These are phyloP conservation scores for Homalodisca vitripennis DNA, from an alignment of 1,140 invertebrate genomes.

Conservation along the genomic window DNA sequence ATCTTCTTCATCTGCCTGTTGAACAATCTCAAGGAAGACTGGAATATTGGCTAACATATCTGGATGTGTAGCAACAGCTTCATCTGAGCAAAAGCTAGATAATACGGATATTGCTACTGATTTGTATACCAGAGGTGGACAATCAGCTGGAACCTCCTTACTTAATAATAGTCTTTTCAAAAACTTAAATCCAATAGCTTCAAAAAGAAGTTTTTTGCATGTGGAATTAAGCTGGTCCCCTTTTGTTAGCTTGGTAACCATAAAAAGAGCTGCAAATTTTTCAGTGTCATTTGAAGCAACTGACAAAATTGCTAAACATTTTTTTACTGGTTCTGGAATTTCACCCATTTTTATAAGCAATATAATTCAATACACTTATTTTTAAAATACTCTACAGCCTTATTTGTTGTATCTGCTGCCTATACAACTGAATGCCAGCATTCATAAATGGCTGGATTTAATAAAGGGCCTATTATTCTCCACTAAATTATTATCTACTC, in stretches of 20 bases:
- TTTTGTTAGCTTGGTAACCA: slow-evolving; percentile 86
- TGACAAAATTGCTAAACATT: slow-evolving; percentile 75
- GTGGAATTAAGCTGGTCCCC: slow-evolving; percentile 69
- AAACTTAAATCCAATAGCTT: slow-evolving; percentile 85
- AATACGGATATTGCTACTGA: slow-evolving; percentile 83
- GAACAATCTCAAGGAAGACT: slow-evolving; percentile 77
- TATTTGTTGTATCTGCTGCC: neutral
- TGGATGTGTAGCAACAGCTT: slow-evolving; percentile 73
- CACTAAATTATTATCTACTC: neutral
- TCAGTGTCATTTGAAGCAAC: slow-evolving; percentile 80
- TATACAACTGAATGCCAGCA: neutral
- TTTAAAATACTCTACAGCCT: neutral
- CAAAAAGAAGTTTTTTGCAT: slow-evolving; percentile 77
- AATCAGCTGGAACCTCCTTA: slow-evolving; percentile 73
- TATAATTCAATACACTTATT: neutral
- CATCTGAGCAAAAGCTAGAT: slow-evolving; percentile 76
- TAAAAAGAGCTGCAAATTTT: slow-evolving; percentile 86
- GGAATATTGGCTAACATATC: slow-evolving; percentile 80
- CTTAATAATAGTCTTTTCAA: slow-evolving; percentile 74
- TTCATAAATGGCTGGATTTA: neutral
- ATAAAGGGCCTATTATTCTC: neutral
- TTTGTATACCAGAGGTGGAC: slow-evolving; percentile 83
- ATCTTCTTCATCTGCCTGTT: slow-evolving; percentile 69
- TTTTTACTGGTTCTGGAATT: slow-evolving; percentile 75
- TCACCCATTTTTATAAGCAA: slow-evolving; percentile 51